Evolutionary conservation across 2,113 vertebrate genomes (phyloP).

Genomic region (Chiloscyllium plagiosum): DNA sequence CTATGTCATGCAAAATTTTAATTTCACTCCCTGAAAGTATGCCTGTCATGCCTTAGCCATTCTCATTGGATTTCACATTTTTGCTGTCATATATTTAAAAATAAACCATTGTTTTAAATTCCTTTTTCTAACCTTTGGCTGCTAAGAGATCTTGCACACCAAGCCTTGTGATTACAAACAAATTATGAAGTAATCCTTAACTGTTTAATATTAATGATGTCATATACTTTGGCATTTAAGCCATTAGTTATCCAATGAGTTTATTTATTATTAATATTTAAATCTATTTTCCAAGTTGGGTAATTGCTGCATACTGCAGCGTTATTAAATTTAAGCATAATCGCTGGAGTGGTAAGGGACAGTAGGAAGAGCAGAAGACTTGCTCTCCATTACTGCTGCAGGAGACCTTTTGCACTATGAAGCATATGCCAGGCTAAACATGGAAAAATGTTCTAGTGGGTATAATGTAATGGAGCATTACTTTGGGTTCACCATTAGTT

Average conservation of each 20-base stretch:
- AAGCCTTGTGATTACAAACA: background rate
- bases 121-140: background rate
- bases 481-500: background rate
- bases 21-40: background rate
- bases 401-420: background rate
- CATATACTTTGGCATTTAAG: constrained; percentile 24
- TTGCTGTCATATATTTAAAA: background rate
- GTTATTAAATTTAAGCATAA: background rate
- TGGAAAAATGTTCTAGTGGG: background rate
- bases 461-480: background rate
- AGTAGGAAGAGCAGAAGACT: background rate
- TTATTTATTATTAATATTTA: constrained; percentile 38
- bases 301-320: background rate
- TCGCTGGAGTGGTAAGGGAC: background rate
- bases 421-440: background rate
- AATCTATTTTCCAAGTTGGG: constrained; percentile 32
- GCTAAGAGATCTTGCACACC: no score
- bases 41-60: background rate
- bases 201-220: constrained; percentile 30
- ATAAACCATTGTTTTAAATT: background rate
- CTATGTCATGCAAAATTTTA: background rate
- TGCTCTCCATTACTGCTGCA: constrained; percentile 5
- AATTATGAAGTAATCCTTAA: constrained; percentile 22
- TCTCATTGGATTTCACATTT: background rate
- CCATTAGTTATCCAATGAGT: constrained; percentile 36